Evolutionary conservation across 1,140 invertebrate genomes (phyloP), one percentile per base, ranked within the genome.

Genomic region (Coelopa frigida): DNA sequence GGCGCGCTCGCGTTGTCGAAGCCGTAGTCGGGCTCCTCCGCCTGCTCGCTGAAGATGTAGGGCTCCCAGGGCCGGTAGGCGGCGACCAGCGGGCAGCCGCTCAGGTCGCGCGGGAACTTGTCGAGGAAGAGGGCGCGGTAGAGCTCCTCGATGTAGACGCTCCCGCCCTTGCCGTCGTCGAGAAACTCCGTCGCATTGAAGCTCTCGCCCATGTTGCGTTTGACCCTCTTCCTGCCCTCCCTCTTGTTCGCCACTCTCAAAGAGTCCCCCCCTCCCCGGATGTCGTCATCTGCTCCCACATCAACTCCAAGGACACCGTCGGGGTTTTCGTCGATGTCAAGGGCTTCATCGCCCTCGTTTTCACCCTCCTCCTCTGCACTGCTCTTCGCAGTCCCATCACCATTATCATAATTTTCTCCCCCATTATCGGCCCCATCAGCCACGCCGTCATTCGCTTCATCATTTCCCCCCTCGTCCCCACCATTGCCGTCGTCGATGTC

Each of bases 61-160:
- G 63, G 63, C 37, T 67, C 63, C 63, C 63, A 67, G 12, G 63
- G 56, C 11, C 57, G 55, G 41, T 56, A 63, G 5, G 57, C 59
- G 1, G 57, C 63, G 2, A 46, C 51, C 5, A 67, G 26, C 3
- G 63, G 63, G 47, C 63, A 67, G 15, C 59, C 63, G 33, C 57
- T 63, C 10, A 67, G 52, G 40, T 67, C 61, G 5, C 48, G 42
- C 0, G 63, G 63, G 21, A 67, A 61, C 15, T 67, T 67, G 41
- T 64, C 61, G 17, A 54, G 31, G 29, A 67, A 64, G 8, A 52
- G 52, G 4, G 49, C 58, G 0, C 55, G 45, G 21, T 23, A 46
- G 10, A 57, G 53, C 44, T 66, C 54, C 11, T 62, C 56, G 7
- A 64, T 43, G 2, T 21, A 17, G 6, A 39, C 35, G 33, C 32